These are phyloP conservation scores for Phortica variegata DNA, from an alignment of 1,140 invertebrate genomes.

Conservation along the genomic window DNA sequence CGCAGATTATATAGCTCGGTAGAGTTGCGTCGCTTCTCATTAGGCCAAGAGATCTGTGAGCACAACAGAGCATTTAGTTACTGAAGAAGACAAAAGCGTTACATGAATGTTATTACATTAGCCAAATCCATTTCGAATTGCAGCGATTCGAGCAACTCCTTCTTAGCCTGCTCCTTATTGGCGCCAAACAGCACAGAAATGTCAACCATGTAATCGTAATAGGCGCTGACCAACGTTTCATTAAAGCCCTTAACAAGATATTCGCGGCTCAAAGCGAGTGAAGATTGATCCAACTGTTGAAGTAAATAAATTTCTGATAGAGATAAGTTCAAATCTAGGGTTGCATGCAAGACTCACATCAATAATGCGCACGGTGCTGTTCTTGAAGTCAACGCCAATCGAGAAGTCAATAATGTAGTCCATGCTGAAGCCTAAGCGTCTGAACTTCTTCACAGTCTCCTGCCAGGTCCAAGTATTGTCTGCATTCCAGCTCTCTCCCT, in stretches of 20 bases:
- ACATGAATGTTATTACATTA: slow-evolving; percentile 65
- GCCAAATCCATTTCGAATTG: slow-evolving; percentile 90
- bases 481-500: slow-evolving; percentile 73
- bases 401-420: slow-evolving; percentile 93
- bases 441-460: slow-evolving; percentile 78
- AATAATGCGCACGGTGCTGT: slow-evolving; percentile 80
- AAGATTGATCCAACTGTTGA: slow-evolving; percentile 84
- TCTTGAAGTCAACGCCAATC: slow-evolving; percentile 87
- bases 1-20: slow-evolving; percentile 90
- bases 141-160: slow-evolving; percentile 79
- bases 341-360: slow-evolving; percentile 86
- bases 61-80: slow-evolving; percentile 22
- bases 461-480: slow-evolving; percentile 75
- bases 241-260: slow-evolving; percentile 82
- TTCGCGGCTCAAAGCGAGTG: slow-evolving; percentile 83
- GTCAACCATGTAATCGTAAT: slow-evolving; percentile 83
- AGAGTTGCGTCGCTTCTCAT: slow-evolving; percentile 88
- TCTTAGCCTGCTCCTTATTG: slow-evolving; percentile 66
- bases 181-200: slow-evolving; percentile 87
- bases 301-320: no score
- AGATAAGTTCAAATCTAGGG: no score
- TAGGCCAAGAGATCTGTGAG: slow-evolving; percentile 88
- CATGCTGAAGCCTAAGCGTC: slow-evolving; percentile 77
- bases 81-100: not conserved
- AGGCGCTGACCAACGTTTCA: slow-evolving; percentile 76